A percentile compares a stretch with the other conserved stretches of the same genome.
Conservation (phyloP, 2,113 vertebrate genomes). For the Lepisosteus osseus region DNA sequence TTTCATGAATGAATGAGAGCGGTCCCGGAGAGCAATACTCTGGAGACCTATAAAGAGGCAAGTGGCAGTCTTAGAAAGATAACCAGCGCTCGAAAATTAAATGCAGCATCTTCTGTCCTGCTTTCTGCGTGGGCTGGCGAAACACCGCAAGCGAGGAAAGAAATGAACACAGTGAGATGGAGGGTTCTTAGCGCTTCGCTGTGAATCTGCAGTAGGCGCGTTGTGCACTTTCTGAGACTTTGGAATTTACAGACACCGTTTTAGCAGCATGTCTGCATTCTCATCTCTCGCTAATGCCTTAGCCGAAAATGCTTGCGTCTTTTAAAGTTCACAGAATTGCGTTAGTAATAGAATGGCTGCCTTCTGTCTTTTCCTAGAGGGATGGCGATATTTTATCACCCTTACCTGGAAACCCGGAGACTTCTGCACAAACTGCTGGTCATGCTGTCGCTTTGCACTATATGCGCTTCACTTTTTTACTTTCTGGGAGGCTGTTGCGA, state of each 20-base stretch:
- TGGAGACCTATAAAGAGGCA: constrained; percentile 29
- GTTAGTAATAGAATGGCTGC: constrained; percentile 55
- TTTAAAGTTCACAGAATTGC: constrained; percentile 38
- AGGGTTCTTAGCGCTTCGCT: neutral
- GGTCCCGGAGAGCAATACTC: constrained; percentile 18
- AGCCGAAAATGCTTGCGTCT: constrained; percentile 11
- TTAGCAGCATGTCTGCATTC: neutral
- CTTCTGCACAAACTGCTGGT: constrained; percentile 59
- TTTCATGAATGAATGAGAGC: constrained; percentile 35
- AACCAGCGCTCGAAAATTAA: constrained; percentile 28
- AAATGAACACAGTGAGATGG: neutral
- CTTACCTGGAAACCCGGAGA: constrained; percentile 52
- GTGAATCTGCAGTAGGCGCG: constrained; percentile 26
- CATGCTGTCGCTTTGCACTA: constrained; percentile 60
- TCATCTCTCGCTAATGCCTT: neutral
- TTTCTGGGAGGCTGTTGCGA: constrained; percentile 60
- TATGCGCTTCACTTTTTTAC: constrained; percentile 62
- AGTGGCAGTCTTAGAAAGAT: constrained; percentile 41
- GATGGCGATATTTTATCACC: constrained; percentile 60
- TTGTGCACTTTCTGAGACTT: constrained; percentile 13
- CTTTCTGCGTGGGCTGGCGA: constrained; percentile 2
- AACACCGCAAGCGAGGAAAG: neutral
- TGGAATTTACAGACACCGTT: constrained; percentile 16
- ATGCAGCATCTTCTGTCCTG: constrained; percentile 27
- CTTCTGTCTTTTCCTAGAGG: constrained; percentile 42